Evolutionary conservation across 2,888 invertebrate species (phyloP), one percentile per base, ranked within the genome.

Genomic region (Xylophagus ater): DNA sequence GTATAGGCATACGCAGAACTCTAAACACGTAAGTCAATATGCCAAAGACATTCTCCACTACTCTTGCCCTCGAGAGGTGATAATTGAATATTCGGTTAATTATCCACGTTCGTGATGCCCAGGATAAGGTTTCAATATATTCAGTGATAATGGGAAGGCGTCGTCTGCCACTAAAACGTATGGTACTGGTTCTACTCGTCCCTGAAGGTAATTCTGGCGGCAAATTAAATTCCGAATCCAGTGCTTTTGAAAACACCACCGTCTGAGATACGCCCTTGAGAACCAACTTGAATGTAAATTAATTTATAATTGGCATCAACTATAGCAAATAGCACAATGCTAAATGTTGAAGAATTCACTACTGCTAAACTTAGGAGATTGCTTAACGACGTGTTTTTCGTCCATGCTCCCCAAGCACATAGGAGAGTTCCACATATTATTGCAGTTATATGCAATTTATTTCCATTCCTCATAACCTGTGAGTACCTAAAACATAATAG

Each of bases 361-460:
- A 7, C 52, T 54, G 17, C 45, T 49, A 25, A 50, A 43, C 6
- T 28, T 20, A 12, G 57, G 57, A 17, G 44, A 43, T 44, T 50
- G 46, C 21, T 55, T 49, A 18, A 35, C 34, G n/a, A 58, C 45
- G 39, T 59, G 55, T 40, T 58, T 52, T 3, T 53, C 56, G 44
- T 58, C 58, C 7, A 35, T 25, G 5, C 25, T 25, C n/a, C 25
- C 35, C 15, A 35, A 9, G 26, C 35, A 35, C 7, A 10, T 15
- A 9, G 25, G 17, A 12, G 26, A 35, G 18, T 35, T 35, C 25
- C 25, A 34, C n/a, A 14, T 13, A n/a, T 14, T 9, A 5, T 25
- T 18, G 9, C 12, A 36, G 14, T 36, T 21, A 13, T 28, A 1
- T 18, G 26, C 36, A 4, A 28, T 10, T 12, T 36, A 19, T 28